These are phyloP conservation scores for Beroe forskalii DNA, from an alignment of 37 sponge, comb jelly and placozoan genomes.

Conservation along the genomic window DNA sequence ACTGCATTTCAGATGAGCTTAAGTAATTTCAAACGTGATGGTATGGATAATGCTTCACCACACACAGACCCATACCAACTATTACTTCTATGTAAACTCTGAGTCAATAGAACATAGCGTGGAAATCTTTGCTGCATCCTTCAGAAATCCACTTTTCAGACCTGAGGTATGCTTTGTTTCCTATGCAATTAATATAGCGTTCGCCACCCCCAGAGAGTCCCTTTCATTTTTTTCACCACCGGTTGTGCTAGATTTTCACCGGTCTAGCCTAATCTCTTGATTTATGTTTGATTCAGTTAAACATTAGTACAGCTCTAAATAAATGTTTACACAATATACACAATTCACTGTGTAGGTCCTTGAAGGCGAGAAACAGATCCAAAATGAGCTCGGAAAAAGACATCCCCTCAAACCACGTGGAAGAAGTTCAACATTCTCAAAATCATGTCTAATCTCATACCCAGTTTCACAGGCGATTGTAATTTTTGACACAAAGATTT, in stretches of 20 bases:
- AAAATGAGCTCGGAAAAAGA: conserved; percentile 48
- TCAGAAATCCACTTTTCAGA: not conserved
- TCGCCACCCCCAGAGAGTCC: no score
- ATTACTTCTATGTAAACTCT: conserved; percentile 76
- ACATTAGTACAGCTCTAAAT: no score
- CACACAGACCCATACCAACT: conserved; percentile 87
- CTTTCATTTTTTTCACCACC: no score
- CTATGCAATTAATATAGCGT: no score
- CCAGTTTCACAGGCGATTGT: conserved; percentile 7
- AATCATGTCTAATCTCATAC: not conserved
- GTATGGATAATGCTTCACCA: no score
- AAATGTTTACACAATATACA: no score
- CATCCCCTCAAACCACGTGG: conserved; percentile 42
- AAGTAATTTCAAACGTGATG: conserved; percentile 74
- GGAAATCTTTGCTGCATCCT: conserved; percentile 67
- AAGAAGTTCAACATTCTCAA: conserved; percentile 55
- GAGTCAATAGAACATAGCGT: conserved; percentile 73
- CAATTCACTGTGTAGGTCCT: not conserved
- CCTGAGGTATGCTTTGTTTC: no score
- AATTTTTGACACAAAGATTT: no score
- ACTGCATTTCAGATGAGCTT: conserved; percentile 68
- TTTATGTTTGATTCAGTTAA: no score
- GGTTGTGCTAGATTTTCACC: no score
- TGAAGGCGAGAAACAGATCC: conserved; percentile 55
- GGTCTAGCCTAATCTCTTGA: no score